Base-by-base conservation (phyloP, 1,140 invertebrate genomes). In the Drosophila ficusphila region DNA sequence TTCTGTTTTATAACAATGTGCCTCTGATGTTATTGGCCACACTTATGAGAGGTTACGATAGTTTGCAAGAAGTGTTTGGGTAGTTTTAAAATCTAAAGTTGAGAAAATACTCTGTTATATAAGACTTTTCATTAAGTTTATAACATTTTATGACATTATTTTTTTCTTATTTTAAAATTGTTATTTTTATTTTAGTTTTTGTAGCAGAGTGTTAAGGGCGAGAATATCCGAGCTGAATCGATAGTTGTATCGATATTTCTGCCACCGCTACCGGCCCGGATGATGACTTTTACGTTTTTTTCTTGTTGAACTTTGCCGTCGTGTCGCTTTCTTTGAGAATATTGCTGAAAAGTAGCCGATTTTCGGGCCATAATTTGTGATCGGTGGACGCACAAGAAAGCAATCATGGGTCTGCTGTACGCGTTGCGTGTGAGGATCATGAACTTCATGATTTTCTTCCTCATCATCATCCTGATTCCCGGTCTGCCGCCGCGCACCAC, bases 361-460 rank as follows among this genome's bases (percentile, higher is more conserved):
- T 52, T 34, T 47, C 39, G 38, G 14, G 25, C 60, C 48, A 36
- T 48, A 58, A 42, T 34, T 60, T 51, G 29, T 31, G 8, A 27
- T 18, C 18, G 44, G 31, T 6, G 33, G 41, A 39, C 25, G 31
- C 23, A 67, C 36, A 54, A 69, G n/a, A 2, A 38, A 51, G 8
- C 8, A 58, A 51, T 14, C 16, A 91, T 91, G 90, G 90, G 90
- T 48, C 70, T 91, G 62, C 48, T 90, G 4, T 58, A 79, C 21
- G 67, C 68, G 12, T 18, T 91, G 36, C 60, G 79, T 47, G 29
- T 90, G 41, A 72, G 89, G 38, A 68, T 91, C 53, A 86, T 89
- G 76, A 91, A 91, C 69, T 90, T 91, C 71, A 67, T 90, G 73
- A 72, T 91, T 25, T 89, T 91, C 58, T 91, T 90, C 54, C 64